A percentile compares a stretch with the other conserved stretches of the same genome.
These are phyloP conservation scores for Phalanger gymnotis DNA, from an alignment of 2,797 vertebrate species.

Conservation along the genomic window DNA sequence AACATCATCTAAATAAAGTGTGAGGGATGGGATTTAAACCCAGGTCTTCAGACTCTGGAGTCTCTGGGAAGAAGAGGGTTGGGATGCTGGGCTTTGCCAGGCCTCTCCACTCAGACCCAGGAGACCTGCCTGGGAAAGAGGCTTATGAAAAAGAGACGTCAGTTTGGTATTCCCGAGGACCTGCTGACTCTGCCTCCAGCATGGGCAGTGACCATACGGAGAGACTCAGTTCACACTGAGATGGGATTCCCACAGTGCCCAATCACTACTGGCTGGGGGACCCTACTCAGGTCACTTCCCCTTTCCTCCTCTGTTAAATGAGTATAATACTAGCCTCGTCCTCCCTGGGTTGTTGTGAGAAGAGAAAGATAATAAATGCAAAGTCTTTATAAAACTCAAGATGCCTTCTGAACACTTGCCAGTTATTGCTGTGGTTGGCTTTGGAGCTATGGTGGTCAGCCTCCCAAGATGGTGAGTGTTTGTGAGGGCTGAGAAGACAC, in stretches of 20 bases:
- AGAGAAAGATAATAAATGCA: background rate
- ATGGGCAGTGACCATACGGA: fast-evolving
- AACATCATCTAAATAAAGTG: background rate
- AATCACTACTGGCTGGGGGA: background rate
- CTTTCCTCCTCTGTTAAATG: background rate
- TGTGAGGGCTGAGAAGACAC: background rate
- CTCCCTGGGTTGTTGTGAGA: background rate
- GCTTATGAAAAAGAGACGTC: background rate
- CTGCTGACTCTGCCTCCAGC: background rate
- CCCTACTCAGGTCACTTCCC: background rate
- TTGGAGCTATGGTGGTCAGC: fast-evolving
- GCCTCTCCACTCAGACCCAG: background rate
- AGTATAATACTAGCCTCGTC: background rate
- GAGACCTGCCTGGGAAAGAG: background rate
- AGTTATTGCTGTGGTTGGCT: background rate
- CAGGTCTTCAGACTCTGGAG: background rate
- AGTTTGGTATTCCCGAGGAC: background rate
- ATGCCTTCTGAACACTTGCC: background rate
- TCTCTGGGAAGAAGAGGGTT: background rate
- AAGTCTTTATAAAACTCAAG: background rate
- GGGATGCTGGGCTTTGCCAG: fast-evolving
- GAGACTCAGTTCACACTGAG: background rate
- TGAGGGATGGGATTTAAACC: background rate
- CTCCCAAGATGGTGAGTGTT: background rate
- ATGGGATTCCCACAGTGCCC: fast-evolving